These are phyloP conservation scores for Phortica okadai DNA, from an alignment of 2,888 invertebrate genomes.

Conservation along the genomic window DNA sequence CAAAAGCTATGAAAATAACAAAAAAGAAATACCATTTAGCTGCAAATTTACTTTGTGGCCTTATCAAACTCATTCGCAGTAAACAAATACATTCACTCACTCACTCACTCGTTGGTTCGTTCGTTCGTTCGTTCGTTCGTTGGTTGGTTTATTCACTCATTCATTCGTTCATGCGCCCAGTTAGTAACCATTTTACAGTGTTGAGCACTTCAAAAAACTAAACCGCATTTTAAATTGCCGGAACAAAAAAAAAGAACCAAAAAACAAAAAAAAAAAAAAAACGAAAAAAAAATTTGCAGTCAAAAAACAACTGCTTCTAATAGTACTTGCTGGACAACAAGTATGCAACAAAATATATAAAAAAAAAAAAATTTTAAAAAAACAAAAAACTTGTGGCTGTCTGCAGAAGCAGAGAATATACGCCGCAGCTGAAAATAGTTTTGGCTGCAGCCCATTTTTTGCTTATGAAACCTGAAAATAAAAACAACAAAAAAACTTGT, in stretches of 20 bases:
- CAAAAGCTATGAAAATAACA: not conserved
- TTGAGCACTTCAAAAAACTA: conserved; percentile 25
- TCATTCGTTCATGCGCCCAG: not conserved
- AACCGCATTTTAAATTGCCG: conserved; percentile 29
- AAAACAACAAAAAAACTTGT: not conserved
- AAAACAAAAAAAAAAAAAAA: not conserved
- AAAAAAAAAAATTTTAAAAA: not conserved
- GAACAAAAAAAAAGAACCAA: not conserved
- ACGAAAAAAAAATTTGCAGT: not conserved
- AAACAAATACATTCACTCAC: not conserved
- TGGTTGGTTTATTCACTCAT: not conserved
- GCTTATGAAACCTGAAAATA: not conserved
- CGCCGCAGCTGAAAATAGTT: not conserved
- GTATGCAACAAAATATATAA: not conserved
- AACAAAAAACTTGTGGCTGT: not conserved
- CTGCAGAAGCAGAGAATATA: not conserved
- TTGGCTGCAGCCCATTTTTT: not conserved
- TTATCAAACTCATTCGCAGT: conserved; percentile 21
- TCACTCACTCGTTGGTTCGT: not conserved
- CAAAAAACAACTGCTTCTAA: not conserved
- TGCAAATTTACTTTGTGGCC: conserved; percentile 32
- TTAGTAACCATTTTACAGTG: conserved; percentile 9
- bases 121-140: too few species aligned
- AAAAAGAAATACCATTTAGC: conserved; percentile 18
- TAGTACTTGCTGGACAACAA: not conserved